These are phyloP conservation scores for Drosophila bocqueti DNA, from an alignment of 1,140 invertebrate species.

Conservation along the genomic window DNA sequence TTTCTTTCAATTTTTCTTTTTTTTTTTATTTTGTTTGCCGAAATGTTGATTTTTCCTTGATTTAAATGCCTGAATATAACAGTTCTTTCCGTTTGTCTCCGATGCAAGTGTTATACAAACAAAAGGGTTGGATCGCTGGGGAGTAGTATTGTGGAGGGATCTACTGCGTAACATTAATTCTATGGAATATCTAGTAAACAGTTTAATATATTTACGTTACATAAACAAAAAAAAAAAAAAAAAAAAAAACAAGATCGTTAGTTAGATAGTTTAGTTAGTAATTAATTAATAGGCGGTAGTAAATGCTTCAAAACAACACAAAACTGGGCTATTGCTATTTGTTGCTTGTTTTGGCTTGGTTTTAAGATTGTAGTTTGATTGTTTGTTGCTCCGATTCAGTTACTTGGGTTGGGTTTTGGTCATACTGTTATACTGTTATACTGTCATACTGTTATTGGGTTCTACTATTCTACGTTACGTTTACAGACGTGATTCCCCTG, in stretches of 20 bases:
- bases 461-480: constrained; percentile 17
- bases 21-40: constrained; percentile 59
- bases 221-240: constrained; percentile 35
- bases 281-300: constrained; percentile 45
- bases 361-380: constrained; percentile 71
- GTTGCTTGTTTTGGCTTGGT: constrained; percentile 32
- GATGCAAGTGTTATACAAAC: constrained; percentile 74
- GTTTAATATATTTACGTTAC: constrained; percentile 50
- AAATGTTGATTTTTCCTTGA: constrained; percentile 71
- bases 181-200: constrained; percentile 49
- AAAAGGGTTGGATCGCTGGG: constrained; percentile 46
- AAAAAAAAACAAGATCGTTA: constrained; percentile 23
- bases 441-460: constrained; percentile 14
- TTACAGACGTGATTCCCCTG: not conserved
- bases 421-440: constrained; percentile 36
- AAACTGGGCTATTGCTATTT: constrained; percentile 76
- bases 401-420: constrained; percentile 65
- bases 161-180: constrained; percentile 37
- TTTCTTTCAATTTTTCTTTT: constrained; percentile 37
- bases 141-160: constrained; percentile 2
- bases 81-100: constrained; percentile 39
- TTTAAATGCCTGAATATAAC: constrained; percentile 55
- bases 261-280: constrained; percentile 33
- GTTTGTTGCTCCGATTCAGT: constrained; percentile 80
- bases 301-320: constrained; percentile 48